Base-by-base conservation (phyloP, 2,888 invertebrate genomes). In the Tinea pellionella region DNA sequence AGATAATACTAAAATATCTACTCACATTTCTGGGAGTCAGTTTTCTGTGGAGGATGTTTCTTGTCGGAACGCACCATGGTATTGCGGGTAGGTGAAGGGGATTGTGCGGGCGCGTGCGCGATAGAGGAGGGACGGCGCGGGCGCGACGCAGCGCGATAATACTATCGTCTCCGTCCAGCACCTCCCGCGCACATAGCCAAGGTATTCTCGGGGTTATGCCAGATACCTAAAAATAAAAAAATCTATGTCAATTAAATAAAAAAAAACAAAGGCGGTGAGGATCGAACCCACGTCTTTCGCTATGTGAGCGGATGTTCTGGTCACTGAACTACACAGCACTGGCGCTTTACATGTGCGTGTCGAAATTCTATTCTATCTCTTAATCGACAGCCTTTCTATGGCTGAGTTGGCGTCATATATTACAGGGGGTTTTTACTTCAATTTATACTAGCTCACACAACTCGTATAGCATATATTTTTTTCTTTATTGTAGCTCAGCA, bases 1-100 rank as follows among this genome's bases (percentile, higher is more conserved):
- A 37, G 9, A 37, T 24, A 24, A 2, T 24, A 24, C 2, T 37
- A 37, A 37, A 24, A 9, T 37, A 37, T 37, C 37, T 37, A 83
- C 86, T 78, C 70, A 87, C 86, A 86, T 82, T 81, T 84, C 69
- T 85, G 85, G 61, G 86, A 86, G 71, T 88, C 88, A 68, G 82
- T 78, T 74, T 86, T 88, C 63, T 78, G 78, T 60, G 85, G 83
- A 61, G 78, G 77, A 68, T 86, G 85, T 79, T 85, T 88, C 70
- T 88, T 86, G 55, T 63, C 65, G 67, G 87, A 87, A 69, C 80
- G 87, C 87, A 87, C 87, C 75, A 72, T 72, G 71, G 73, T 72
- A 58, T 76, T 74, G 63, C 75, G 75, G 66, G 64, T 66, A 63
- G 69, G 66, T 67, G 68, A 66, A 67, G 67, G 69, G 68, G 67